These are phyloP conservation scores for Neosilurus mollespiculum DNA, from an alignment of 2,797 vertebrate species.

Conservation along the genomic window DNA sequence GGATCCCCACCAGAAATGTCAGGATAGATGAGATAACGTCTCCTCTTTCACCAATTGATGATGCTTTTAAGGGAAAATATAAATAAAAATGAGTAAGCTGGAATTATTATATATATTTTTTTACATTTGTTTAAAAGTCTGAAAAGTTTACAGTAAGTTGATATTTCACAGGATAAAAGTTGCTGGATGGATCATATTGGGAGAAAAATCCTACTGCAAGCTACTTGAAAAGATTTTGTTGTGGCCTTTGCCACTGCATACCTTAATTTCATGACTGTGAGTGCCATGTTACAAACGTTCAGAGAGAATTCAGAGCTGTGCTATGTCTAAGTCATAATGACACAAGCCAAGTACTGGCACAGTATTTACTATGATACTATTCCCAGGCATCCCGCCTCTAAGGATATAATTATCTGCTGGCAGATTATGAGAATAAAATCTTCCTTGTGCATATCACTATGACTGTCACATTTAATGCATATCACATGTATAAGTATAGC, in stretches of 20 bases:
- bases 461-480: not conserved
- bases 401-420: not conserved
- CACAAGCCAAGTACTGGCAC: not conserved
- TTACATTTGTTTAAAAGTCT: not conserved
- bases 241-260: not conserved
- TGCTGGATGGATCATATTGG: not conserved
- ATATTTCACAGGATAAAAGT: not conserved
- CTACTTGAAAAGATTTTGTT: not conserved
- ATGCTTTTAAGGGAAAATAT: constrained; percentile 38
- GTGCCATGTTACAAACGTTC: not conserved
- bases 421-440: not conserved
- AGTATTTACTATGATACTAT: not conserved
- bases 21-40: not conserved
- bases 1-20: constrained; percentile 14
- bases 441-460: not conserved
- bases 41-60: constrained; percentile 22
- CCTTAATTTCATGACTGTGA: not conserved
- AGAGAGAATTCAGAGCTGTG: not conserved
- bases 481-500: too few species aligned
- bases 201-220: not conserved
- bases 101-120: not conserved
- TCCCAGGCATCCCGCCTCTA: not conserved
- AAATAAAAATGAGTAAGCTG: not conserved
- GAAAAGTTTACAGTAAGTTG: not conserved
- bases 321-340: not conserved